Percentiles rank a stretch among this genome's conserved stretches.
phyloP scores from a whole-genome alignment of 2,797 vertebrate genomes.

The Atherinosoma microstoma region DNA sequence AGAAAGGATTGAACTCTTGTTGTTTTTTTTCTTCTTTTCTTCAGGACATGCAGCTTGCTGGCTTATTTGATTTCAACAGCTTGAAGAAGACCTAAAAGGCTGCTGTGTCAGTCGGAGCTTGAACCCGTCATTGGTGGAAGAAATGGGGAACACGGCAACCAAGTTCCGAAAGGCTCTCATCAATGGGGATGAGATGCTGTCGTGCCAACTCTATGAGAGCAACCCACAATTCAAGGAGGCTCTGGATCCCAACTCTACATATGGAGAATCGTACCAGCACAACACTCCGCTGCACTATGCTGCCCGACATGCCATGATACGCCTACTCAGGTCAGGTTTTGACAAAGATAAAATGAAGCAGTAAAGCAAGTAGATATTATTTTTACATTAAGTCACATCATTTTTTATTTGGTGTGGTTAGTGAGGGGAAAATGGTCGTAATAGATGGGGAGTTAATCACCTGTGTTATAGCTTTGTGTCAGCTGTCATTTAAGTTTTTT shows the following conservation, averaged over 20 bases:
- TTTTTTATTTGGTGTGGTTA: background rate
- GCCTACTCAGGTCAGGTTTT: constrained; percentile 91
- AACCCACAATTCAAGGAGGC: constrained; percentile 98
- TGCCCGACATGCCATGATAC: constrained; percentile 95
- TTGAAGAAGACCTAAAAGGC: constrained; percentile 77
- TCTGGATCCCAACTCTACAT: constrained; percentile 97
- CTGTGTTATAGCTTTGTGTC: constrained; percentile 5
- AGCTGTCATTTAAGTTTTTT: background rate
- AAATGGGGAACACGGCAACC: constrained; percentile 98
- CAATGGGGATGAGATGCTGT: constrained; percentile 94
- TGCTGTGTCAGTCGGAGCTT: constrained; percentile 61
- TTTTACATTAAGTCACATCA: background rate
- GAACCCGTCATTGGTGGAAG: constrained; percentile 54
- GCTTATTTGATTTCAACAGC: constrained; percentile 70
- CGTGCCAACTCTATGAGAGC: constrained; percentile 96
- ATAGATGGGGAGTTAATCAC: background rate
- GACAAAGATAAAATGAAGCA: constrained; percentile 9
- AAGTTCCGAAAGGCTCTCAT: constrained; percentile 99
- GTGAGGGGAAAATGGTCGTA: background rate
- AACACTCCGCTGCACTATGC: constrained; percentile 98
- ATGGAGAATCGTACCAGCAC: constrained; percentile 98
- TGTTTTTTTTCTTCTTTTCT: constrained; percentile 36
- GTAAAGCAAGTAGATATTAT: background rate
- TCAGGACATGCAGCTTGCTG: constrained; percentile 86
- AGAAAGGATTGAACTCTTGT: constrained; percentile 27